A percentile compares a stretch with the other conserved stretches of the same genome.
Conservation (phyloP, 2,797 vertebrate genomes). For the Eptatretus atami region DNA sequence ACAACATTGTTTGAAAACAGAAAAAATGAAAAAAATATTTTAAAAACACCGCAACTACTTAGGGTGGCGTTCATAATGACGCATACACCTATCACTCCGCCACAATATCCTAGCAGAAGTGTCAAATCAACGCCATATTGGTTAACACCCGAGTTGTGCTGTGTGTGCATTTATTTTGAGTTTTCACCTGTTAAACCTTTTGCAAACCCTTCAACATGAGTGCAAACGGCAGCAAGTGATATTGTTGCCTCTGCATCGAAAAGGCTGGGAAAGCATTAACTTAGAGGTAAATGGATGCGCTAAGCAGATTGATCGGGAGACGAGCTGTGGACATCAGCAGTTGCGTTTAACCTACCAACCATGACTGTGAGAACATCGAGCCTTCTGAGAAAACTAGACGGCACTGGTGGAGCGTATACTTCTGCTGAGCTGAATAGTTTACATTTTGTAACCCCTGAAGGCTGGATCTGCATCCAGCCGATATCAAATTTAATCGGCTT, state of each 20-base stretch:
- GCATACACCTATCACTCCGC: background rate
- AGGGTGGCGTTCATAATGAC: too few relatives aligned
- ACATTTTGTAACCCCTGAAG: too few relatives aligned
- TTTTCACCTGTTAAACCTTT: conserved; percentile 1
- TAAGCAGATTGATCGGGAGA: conserved; percentile 8
- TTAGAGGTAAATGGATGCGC: conserved; percentile 8
- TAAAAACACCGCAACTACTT: too few relatives aligned
- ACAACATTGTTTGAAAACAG: background rate
- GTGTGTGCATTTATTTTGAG: background rate
- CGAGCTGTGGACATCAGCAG: background rate
- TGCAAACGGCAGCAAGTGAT: conserved; percentile 2
- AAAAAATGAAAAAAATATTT: background rate
- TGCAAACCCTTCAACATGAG: background rate
- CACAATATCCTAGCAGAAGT: background rate
- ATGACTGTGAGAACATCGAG: background rate
- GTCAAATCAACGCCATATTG: background rate
- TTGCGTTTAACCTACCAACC: conserved; percentile 6
- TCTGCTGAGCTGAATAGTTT: too few relatives aligned
- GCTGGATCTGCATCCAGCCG: too few relatives aligned
- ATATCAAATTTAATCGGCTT: too few relatives aligned
- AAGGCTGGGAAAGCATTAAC: conserved; percentile 7
- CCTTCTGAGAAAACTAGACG: conserved; percentile 9
- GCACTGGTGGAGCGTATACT: background rate
- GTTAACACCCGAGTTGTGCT: background rate
- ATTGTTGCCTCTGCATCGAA: conserved; percentile 1